Percentiles rank a stretch among this genome's conserved stretches.
Conservation (phyloP, 1,140 invertebrate genomes). For the Danaus plexippus region DNA sequence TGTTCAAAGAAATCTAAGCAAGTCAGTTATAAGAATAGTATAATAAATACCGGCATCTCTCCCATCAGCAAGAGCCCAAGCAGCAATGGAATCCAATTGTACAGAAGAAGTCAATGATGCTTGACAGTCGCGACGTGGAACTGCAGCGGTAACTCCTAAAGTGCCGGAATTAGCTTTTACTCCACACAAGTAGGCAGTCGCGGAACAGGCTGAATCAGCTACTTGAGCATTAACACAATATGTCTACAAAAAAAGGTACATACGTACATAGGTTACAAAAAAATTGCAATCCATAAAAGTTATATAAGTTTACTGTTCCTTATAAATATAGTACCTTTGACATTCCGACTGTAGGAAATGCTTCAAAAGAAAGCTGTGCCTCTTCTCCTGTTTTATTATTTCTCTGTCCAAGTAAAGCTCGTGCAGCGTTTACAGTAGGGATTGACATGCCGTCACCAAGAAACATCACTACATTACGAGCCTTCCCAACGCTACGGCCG, state of each 20-base stretch:
- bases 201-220: slow-evolving; percentile 82
- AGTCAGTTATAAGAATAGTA: background rate
- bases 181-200: slow-evolving; percentile 84
- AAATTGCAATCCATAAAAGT: background rate
- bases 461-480: slow-evolving; percentile 17
- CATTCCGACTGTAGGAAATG: slow-evolving; percentile 14
- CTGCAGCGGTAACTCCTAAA: slow-evolving; percentile 78
- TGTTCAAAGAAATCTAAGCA: background rate
- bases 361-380: slow-evolving; percentile 18
- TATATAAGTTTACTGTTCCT: background rate
- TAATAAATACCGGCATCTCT: slow-evolving; percentile 69
- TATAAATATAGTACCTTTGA: slow-evolving; percentile 10
- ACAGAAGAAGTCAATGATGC: slow-evolving; percentile 64
- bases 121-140: slow-evolving; percentile 72
- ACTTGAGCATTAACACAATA: slow-evolving; percentile 82
- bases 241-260: slow-evolving; percentile 68
- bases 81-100: slow-evolving; percentile 75
- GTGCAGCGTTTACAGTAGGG: slow-evolving; percentile 15
- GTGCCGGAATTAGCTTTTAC: slow-evolving; percentile 84
- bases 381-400: slow-evolving; percentile 14
- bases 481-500: background rate
- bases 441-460: slow-evolving; percentile 19
- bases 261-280: background rate
- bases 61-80: slow-evolving; percentile 78
- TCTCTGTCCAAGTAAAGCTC: slow-evolving; percentile 14